Evolutionary conservation across 1,140 invertebrate species (phyloP).

Genomic region (Pseudobourletiella spinata): DNA sequence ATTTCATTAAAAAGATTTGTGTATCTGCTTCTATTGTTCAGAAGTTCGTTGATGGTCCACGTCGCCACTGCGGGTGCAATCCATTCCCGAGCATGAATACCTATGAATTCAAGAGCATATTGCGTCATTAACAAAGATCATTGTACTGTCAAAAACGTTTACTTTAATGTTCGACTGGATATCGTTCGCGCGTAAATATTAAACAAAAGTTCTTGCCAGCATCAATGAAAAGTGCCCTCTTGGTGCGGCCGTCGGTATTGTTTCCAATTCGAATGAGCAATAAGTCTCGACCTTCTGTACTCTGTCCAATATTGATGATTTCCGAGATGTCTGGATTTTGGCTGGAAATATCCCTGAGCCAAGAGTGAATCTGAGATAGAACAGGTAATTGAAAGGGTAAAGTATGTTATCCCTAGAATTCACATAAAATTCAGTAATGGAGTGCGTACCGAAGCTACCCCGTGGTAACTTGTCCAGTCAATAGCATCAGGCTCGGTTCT

Average conservation of each 20-base stretch:
- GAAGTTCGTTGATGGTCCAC: slow-evolving; percentile 54
- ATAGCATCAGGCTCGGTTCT: neutral
- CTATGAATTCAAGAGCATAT: slow-evolving; percentile 16
- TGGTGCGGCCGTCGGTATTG: slow-evolving; percentile 47
- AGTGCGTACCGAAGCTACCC: neutral
- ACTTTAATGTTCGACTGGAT: neutral
- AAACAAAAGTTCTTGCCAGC: slow-evolving; percentile 12
- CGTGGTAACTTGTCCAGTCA: neutral
- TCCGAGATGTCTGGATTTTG: slow-evolving; percentile 46
- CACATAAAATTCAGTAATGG: no score
- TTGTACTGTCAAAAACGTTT: neutral
- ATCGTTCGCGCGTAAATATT: neutral
- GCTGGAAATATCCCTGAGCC: slow-evolving; percentile 44
- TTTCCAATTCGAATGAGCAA: slow-evolving; percentile 52
- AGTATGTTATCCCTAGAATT: neutral
- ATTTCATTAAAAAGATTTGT: slow-evolving; percentile 24
- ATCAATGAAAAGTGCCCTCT: slow-evolving; percentile 34
- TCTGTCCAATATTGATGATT: slow-evolving; percentile 47
- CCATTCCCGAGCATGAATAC: slow-evolving; percentile 57
- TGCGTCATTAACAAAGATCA: neutral
- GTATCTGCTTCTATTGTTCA: slow-evolving; percentile 38
- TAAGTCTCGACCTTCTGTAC: slow-evolving; percentile 52
- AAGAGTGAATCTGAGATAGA: slow-evolving; percentile 46
- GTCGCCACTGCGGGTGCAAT: slow-evolving; percentile 51
- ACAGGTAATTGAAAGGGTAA: no score